phyloP scores from a whole-genome alignment of 1,140 invertebrate species.

The Homalodisca vitripennis region DNA sequence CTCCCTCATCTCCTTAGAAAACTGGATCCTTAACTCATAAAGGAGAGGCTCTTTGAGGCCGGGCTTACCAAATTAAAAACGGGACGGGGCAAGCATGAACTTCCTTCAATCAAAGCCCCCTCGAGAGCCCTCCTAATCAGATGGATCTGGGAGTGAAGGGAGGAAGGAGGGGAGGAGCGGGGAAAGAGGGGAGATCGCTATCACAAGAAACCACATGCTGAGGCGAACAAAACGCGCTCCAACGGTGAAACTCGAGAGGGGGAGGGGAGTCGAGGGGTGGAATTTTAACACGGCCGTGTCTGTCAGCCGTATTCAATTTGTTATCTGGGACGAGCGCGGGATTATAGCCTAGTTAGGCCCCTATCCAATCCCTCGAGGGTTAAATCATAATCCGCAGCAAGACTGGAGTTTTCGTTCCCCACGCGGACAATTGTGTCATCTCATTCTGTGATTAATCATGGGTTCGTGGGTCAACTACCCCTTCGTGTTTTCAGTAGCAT shows the following conservation, averaged over 20 bases:
- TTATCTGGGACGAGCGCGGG: background rate
- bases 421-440: too few species aligned
- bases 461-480: too few species aligned
- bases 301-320: conserved; percentile 15
- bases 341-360: conserved; percentile 15
- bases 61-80: background rate
- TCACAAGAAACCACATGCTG: conserved; percentile 4
- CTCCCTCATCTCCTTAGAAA: background rate
- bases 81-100: background rate
- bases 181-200: background rate
- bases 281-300: conserved; percentile 6
- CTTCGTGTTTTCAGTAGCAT: too few species aligned
- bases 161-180: too few species aligned
- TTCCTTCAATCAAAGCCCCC: background rate
- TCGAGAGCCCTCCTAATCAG: too few species aligned
- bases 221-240: conserved; percentile 2
- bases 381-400: conserved; percentile 5
- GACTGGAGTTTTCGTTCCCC: too few species aligned
- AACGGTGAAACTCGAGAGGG: background rate
- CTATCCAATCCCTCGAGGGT: background rate
- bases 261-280: background rate
- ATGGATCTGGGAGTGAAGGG: too few species aligned
- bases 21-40: background rate
- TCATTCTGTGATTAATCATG: too few species aligned
- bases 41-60: background rate